Evolutionary conservation across 2,888 invertebrate genomes (phyloP), one percentile per base, ranked within the genome.

Genomic region (Trissolcus japonicus): DNA sequence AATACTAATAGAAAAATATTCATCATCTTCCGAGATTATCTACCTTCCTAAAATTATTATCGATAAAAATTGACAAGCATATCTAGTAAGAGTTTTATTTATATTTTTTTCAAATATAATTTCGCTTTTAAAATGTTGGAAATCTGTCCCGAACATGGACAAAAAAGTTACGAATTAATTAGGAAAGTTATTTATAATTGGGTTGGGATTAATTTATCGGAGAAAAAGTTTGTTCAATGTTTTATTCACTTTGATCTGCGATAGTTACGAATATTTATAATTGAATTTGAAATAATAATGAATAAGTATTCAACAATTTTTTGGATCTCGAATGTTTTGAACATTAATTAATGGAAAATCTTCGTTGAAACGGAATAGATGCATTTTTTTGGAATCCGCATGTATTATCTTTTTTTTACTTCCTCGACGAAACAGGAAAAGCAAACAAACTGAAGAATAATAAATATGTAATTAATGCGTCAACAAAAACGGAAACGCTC

Each of bases 401-500:
- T 29, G 63, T 21, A 68, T 75, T 76, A 65, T 76, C 43, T 76
- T 74, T 69, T 68, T 66, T 59, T 55, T 21, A 16, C 29, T 68
- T 68, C 62, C 68, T 63, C 63, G 55, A n/a, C 57, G 74, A 61
- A 67, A 74, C 66, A 67, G 74, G 67, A 61, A 67, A 74, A 61
- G 56, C 74, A 67, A 74, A 67, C 56, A 67, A 65, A 65, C 73
- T 55, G 41, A 48, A 56, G 67, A 63, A 78, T 78, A 72, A 63
- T 63, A 75, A 78, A 78, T 75, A 67, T 75, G 74, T 67, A 75
- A 78, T 78, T 68, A 75, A 68, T 67, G 63, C 75, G 75, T 78
- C 75, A 75, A 72, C 63, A 67, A 63, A 72, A 75, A 67, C 75
- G 78, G 75, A 75, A 78, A 71, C 56, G 65, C 61, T 67, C 6